Conservation (phyloP, 2,113 vertebrate genomes). For the Tor tambroides region DNA sequence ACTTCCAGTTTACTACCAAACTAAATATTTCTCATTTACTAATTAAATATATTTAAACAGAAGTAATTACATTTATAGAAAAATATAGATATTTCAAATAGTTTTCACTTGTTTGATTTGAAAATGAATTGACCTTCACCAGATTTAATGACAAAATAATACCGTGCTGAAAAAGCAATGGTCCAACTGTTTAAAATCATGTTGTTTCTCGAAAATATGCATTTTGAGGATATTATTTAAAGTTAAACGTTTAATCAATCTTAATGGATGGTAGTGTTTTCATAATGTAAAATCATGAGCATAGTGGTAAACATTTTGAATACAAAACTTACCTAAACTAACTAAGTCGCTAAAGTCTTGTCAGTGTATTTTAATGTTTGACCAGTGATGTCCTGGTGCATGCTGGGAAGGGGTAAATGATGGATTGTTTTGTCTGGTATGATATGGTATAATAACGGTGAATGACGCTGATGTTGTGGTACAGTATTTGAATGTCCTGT, state of each 20-base stretch:
- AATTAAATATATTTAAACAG: background rate
- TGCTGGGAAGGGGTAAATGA: slow-evolving; percentile 20
- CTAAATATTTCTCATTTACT: background rate
- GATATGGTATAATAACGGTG: slow-evolving; percentile 21
- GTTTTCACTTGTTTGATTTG: slow-evolving; percentile 19
- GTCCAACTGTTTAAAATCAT: slow-evolving; percentile 1
- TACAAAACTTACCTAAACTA: background rate
- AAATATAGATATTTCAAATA: slow-evolving; percentile 1
- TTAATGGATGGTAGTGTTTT: no score
- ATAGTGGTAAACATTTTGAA: background rate
- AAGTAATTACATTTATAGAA: background rate
- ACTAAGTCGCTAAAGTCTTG: background rate
- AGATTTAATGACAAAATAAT: slow-evolving; percentile 62
- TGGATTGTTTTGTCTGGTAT: background rate
- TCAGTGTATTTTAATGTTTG: background rate
- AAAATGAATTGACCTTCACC: slow-evolving; percentile 59
- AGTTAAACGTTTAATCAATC: background rate
- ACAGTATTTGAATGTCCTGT: background rate
- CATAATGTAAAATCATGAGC: no score
- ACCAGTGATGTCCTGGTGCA: background rate
- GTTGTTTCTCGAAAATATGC: background rate
- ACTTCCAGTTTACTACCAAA: slow-evolving; percentile 50
- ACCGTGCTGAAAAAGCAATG: slow-evolving; percentile 50
- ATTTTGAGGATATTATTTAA: background rate
- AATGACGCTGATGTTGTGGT: background rate